Percentiles rank a stretch among this genome's conserved stretches.
These are phyloP conservation scores for Odontocolon sp. DNA, from an alignment of 2,888 invertebrate genomes.

Conservation along the genomic window DNA sequence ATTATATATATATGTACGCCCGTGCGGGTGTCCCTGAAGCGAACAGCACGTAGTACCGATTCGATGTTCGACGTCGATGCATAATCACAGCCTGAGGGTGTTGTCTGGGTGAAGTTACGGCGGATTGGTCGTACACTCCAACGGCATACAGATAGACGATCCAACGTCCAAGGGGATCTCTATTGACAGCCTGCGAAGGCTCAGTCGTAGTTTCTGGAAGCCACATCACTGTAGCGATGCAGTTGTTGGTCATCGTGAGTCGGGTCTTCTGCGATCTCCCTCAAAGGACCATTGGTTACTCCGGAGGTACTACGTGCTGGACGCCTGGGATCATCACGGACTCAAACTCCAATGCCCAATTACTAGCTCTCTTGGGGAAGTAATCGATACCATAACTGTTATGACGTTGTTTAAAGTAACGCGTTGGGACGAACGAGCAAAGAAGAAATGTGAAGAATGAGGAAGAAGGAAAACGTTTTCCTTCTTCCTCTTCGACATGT, in stretches of 20 bases:
- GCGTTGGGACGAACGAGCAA: not conserved
- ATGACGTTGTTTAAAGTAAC: conserved; percentile 10
- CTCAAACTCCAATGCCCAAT: conserved; percentile 8
- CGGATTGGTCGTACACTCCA: conserved; percentile 23
- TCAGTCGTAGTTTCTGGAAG: not conserved
- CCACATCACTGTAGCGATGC: not conserved
- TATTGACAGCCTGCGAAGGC: conserved; percentile 18
- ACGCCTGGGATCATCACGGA: conserved; percentile 26
- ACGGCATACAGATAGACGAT: not conserved
- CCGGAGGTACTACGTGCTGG: conserved; percentile 9
- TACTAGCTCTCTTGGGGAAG: not conserved
- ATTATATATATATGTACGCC: too few species aligned
- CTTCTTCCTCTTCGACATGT: too few species aligned
- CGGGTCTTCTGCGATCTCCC: conserved; percentile 16
- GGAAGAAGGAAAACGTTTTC: not conserved
- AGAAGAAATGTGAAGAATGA: not conserved
- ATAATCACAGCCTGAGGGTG: conserved; percentile 56
- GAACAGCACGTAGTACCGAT: conserved; percentile 48
- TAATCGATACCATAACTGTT: conserved; percentile 44
- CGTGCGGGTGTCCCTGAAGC: conserved; percentile 14
- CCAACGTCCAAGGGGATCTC: conserved; percentile 21
- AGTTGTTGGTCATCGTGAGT: not conserved
- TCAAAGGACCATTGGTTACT: conserved; percentile 41
- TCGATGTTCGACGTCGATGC: conserved; percentile 55
- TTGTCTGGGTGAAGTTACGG: conserved; percentile 17